phyloP scores from a whole-genome alignment of 2,888 invertebrate genomes.

The Seira musarum region DNA sequence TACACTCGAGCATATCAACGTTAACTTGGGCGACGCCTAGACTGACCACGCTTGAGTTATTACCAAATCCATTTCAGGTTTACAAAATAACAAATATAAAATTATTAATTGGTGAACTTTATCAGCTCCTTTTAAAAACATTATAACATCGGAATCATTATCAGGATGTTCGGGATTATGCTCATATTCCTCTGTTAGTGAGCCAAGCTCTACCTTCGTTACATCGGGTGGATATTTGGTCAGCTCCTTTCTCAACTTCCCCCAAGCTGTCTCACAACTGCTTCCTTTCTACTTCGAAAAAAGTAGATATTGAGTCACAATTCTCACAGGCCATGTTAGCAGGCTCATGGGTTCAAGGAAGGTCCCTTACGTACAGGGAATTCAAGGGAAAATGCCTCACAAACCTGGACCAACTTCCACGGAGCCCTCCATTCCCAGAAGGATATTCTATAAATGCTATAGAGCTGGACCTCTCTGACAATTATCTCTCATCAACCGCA shows the following conservation, averaged over 20 bases:
- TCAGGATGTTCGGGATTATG: slow-evolving; percentile 66
- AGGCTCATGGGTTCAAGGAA: slow-evolving; percentile 43
- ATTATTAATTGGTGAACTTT: neutral
- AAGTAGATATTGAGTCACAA: slow-evolving; percentile 41
- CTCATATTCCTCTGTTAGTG: slow-evolving; percentile 65
- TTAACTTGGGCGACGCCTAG: slow-evolving; percentile 64
- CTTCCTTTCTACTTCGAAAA: slow-evolving; percentile 34
- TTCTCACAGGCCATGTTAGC: slow-evolving; percentile 40
- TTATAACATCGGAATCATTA: slow-evolving; percentile 10
- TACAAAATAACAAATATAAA: neutral
- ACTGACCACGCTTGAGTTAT: slow-evolving; percentile 62
- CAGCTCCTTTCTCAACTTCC: slow-evolving; percentile 50
- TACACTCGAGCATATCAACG: slow-evolving; percentile 65
- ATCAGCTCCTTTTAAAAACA: neutral
- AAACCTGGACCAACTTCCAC: slow-evolving; percentile 59
- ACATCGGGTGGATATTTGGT: slow-evolving; percentile 67
- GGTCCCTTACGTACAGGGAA: slow-evolving; percentile 48
- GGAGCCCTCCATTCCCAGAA: slow-evolving; percentile 52
- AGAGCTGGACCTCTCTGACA: slow-evolving; percentile 65
- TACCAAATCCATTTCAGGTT: slow-evolving; percentile 69
- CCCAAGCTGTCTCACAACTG: slow-evolving; percentile 49
- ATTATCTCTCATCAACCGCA: slow-evolving; percentile 62
- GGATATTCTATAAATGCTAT: slow-evolving; percentile 44
- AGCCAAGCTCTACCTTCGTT: slow-evolving; percentile 61
- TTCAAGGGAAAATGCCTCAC: slow-evolving; percentile 62